Base-by-base conservation (phyloP, 2,797 vertebrate genomes). In the Salmo trutta region DNA sequence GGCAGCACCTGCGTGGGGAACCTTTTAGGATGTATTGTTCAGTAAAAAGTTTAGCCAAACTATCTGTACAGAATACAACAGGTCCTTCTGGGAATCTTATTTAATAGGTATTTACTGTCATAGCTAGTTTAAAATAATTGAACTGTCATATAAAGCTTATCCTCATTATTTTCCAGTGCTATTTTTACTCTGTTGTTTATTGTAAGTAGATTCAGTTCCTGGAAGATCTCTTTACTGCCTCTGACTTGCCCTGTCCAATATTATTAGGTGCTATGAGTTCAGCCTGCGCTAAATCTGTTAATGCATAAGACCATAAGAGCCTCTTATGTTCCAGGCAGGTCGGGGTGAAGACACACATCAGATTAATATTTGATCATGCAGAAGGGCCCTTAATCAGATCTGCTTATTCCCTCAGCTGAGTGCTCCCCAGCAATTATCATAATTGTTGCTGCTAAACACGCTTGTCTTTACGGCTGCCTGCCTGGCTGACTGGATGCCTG, bases 361-460 rank as follows among this genome's bases (percentile, higher is more conserved):
- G 96, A 97, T 98, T 98, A 97, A 98, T 98, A 98, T 99, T 97
- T 97, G 96, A 98, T 97, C 95, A 96, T 94, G 93, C 89, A 95
- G 94, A 95, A 97, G 96, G 95, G 93, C 93, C 91, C 95, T 95
- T 98, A 98, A 98, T 99, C 97, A 96, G 96, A 96, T 97, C 94
- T 95, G 94, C 95, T 94, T 96, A 96, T 97, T 96, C 94, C 94
- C 94, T 90, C 86, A 84, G 87, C 93, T 94, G 95, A 96, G 95
- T 95, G 96, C 96, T 96, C 94, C 59, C 8, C 94, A 94, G 95
- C 96, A 97, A 98, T 98, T 97, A 99, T 96, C 93, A 97, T 97
- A 97, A 99, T 97, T 97, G 97, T 97, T 95, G 94, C 91, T 64
- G 92, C 94, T 96, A 96, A 98, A 96, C 96, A 95, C 95, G 94